Percentiles rank a stretch among this genome's conserved stretches.
Conservation (phyloP, 2,113 vertebrate species). For the Entomyzon cyanotis region DNA sequence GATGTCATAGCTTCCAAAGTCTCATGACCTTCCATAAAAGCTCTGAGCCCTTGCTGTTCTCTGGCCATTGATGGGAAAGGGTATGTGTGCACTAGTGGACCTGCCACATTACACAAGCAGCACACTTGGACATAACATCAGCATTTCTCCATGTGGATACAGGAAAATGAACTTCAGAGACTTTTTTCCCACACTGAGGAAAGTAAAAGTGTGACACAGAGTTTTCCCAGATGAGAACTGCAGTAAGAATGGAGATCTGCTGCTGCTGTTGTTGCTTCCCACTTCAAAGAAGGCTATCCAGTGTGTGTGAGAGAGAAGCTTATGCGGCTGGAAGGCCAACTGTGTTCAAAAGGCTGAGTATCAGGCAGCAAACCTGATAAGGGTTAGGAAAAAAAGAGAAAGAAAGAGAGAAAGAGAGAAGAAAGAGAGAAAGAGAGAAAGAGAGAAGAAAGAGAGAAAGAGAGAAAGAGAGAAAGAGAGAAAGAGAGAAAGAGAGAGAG, state of each 20-base stretch:
- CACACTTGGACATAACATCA: neutral
- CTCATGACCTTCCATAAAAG: neutral
- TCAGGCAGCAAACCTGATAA: neutral
- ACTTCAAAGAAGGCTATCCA: neutral
- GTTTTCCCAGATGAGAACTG: neutral
- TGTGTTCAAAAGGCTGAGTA: too few species aligned
- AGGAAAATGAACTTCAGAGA: neutral
- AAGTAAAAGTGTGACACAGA: neutral
- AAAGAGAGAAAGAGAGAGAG: too few species aligned
- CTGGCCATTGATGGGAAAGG: neutral
- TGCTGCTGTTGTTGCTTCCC: neutral
- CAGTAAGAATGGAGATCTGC: neutral
- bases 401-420: neutral
- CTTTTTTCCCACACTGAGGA: neutral
- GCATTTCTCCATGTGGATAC: accelerated
- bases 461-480: neutral
- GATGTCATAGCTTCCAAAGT: neutral
- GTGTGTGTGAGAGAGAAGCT: neutral
- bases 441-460: neutral
- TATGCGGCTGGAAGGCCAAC: neutral
- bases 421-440: too few species aligned
- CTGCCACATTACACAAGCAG: neutral
- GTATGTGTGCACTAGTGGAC: neutral
- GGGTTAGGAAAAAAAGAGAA: accelerated
- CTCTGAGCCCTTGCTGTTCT: neutral